Percentiles rank a stretch among this genome's conserved stretches.
phyloP scores from a whole-genome alignment of 64 coral and sea anemone species.

The Acropora tenuis region DNA sequence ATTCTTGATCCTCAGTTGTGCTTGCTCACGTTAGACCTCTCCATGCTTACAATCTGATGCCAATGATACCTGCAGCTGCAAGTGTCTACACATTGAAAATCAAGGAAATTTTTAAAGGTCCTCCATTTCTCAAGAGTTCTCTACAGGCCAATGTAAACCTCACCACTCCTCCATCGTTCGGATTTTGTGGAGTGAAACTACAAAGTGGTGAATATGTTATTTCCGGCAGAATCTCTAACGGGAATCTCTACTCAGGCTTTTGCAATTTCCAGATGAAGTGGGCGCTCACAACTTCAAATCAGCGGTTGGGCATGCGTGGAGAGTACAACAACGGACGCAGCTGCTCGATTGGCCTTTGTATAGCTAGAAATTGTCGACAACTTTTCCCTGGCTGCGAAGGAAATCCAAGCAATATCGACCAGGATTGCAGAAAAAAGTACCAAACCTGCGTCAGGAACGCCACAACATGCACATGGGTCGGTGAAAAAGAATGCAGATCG shows the following conservation, averaged over 20 bases:
- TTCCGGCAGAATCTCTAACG: background rate
- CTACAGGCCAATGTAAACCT: background rate
- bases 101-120: conserved; percentile 1
- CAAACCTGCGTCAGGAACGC: background rate
- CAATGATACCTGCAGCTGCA: background rate
- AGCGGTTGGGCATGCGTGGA: background rate
- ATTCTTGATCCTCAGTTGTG: background rate
- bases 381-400: conserved; percentile 29
- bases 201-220: background rate
- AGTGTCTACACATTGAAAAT: background rate
- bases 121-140: background rate
- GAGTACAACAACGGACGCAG: conserved; percentile 9
- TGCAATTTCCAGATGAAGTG: background rate
- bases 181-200: background rate
- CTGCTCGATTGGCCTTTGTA: conserved; percentile 23
- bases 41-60: background rate
- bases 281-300: background rate
- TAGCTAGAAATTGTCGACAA: background rate
- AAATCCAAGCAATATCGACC: background rate
- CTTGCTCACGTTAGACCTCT: background rate
- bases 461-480: background rate
- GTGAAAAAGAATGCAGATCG: too few relatives aligned
- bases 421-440: background rate
- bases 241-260: conserved; percentile 6
- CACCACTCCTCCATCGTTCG: background rate